A percentile compares a stretch with the other conserved stretches of the same genome.
Conservation (phyloP, 2,113 vertebrate genomes). For the Vulpes vulpes region DNA sequence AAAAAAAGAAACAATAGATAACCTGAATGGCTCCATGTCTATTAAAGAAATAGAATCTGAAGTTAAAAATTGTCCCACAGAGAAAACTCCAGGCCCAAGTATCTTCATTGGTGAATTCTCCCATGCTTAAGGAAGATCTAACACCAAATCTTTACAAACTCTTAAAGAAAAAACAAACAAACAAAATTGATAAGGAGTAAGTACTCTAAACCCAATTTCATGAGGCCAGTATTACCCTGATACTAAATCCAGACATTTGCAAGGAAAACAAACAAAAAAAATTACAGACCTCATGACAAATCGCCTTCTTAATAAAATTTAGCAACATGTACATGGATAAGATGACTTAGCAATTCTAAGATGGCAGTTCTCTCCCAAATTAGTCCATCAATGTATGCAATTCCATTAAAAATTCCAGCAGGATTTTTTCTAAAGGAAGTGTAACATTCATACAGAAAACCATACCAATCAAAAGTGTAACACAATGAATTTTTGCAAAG, state of each 20-base stretch:
- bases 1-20: neutral
- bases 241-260: neutral
- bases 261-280: neutral
- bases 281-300: neutral
- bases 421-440: neutral
- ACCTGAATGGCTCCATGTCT: neutral
- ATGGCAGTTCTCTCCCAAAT: neutral
- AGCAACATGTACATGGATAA: neutral
- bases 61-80: neutral
- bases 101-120: neutral
- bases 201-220: neutral
- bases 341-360: slow-evolving; percentile 5
- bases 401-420: neutral
- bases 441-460: neutral
- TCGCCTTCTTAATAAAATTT: neutral
- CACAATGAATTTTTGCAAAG: slow-evolving; percentile 24
- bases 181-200: neutral
- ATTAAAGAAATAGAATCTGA: slow-evolving; percentile 17
- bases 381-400: neutral
- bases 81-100: neutral
- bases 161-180: neutral
- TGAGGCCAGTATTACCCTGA: neutral
- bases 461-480: neutral
- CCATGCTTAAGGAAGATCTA: neutral
- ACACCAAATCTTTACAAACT: neutral